Base-by-base conservation (phyloP, 2,888 invertebrate genomes). In the Ophraella communa region DNA sequence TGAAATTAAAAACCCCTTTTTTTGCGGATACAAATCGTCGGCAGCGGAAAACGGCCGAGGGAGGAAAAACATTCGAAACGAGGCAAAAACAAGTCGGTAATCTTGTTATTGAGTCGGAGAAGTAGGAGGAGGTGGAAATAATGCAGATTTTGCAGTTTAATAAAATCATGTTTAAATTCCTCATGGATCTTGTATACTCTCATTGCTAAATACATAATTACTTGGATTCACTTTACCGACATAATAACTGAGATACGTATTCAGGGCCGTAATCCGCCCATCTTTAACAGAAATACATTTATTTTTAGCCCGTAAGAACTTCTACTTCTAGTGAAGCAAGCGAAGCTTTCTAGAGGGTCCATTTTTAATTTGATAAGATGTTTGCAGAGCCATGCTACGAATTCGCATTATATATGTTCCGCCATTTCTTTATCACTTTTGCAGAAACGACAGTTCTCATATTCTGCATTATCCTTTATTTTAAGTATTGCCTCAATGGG, bases 71-170 rank as follows among this genome's bases (percentile, higher is more conserved):
- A 52, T 56, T 45, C 39, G 44, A 64, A 60, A 24, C 54, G 67
- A 67, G n/a, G 35, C 14, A 39, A 61, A 27, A 67, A 67, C 65
- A 69, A 67, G 64, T 63, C 63, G 33, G 63, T 74, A 73, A 75
- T 74, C 73, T 75, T 71, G 73, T 75, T 75, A 74, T 75, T 69
- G 74, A 73, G 71, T 71, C 63, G 71, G 30, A 54, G n/a, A n/a
- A n/a, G n/a, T n/a, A n/a, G n/a, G n/a, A n/a, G n/a, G n/a, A n/a
- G 35, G 54, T 42, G 66, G 70, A 74, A 75, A 75, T 73, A 74
- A 74, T 73, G 74, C 73, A 72, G 69, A 74, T 69, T 74, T 74
- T 70, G 70, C 74, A 74, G 72, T 74, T 75, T 75, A 75, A 74
- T 73, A 73, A 74, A 75, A 75, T 73, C 72, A 72, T 71, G 73